These are phyloP conservation scores for Etheostoma spectabile DNA, from an alignment of 2,113 vertebrate species.

Conservation along the genomic window DNA sequence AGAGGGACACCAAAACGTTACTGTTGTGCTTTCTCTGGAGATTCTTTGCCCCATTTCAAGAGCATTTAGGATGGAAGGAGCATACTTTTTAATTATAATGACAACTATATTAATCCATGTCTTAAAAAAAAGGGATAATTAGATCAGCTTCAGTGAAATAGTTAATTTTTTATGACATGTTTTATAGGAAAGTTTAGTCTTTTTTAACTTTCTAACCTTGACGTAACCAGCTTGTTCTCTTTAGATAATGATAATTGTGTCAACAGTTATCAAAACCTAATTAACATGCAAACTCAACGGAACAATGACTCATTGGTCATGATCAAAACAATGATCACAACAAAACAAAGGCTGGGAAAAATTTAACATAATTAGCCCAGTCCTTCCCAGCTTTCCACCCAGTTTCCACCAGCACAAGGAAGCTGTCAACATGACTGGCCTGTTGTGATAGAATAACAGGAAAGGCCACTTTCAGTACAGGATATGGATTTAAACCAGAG, in stretches of 20 bases:
- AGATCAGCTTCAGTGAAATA: slow-evolving; percentile 45
- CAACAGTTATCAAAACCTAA: background rate
- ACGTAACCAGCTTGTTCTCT: background rate
- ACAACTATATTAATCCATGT: slow-evolving; percentile 57
- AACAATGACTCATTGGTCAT: slow-evolving; percentile 1
- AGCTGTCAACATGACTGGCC: background rate
- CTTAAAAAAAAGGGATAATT: slow-evolving; percentile 49
- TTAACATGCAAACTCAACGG: background rate
- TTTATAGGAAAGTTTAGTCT: background rate
- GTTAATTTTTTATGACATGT: slow-evolving; percentile 4
- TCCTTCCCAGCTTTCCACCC: background rate
- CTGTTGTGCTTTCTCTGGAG: slow-evolving; percentile 41
- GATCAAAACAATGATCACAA: slow-evolving; percentile 3
- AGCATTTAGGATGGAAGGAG: slow-evolving; percentile 15
- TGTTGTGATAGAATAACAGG: slow-evolving; percentile 68
- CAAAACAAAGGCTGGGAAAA: background rate
- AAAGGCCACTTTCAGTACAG: slow-evolving; percentile 61
- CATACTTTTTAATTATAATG: slow-evolving; percentile 58
- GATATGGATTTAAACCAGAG: slow-evolving; percentile 48
- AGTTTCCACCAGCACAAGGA: background rate
- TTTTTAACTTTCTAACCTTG: slow-evolving; percentile 43
- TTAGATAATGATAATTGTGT: background rate
- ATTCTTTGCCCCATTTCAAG: slow-evolving; percentile 50
- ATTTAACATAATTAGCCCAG: background rate
- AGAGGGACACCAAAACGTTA: slow-evolving; percentile 19